Percentiles rank a stretch among this genome's conserved stretches.
Conservation (phyloP, 2,113 vertebrate genomes). For the Mugil cephalus region DNA sequence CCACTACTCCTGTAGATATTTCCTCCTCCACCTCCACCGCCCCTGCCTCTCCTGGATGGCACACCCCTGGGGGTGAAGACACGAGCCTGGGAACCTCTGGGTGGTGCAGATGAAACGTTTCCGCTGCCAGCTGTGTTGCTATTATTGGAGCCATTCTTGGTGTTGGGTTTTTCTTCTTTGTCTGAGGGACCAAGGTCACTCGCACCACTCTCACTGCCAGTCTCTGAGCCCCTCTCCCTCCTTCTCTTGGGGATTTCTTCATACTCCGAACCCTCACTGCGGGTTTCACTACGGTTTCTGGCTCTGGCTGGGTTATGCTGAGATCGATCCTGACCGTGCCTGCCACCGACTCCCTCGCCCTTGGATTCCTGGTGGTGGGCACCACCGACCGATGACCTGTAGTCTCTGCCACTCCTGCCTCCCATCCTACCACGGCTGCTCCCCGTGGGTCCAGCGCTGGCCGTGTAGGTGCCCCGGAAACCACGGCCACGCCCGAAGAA, state of each 20-base stretch:
- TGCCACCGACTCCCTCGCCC: constrained; percentile 74
- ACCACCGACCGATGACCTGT: constrained; percentile 75
- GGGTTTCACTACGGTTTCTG: constrained; percentile 91
- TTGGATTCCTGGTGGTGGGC: constrained; percentile 85
- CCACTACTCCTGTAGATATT: constrained; percentile 76
- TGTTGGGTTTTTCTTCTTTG: constrained; percentile 85
- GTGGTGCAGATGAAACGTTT: constrained; percentile 65
- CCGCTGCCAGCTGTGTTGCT: constrained; percentile 39
- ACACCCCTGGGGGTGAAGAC: constrained; percentile 94
- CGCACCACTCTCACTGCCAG: constrained; percentile 90
- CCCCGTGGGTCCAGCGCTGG: constrained; percentile 64
- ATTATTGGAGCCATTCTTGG: constrained; percentile 77
- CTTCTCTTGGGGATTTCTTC: constrained; percentile 94
- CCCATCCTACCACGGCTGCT: constrained; percentile 81
- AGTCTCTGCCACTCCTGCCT: constrained; percentile 88
- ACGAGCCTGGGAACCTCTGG: constrained; percentile 83
- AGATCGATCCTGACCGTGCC: constrained; percentile 69
- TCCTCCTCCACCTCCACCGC: constrained; percentile 83
- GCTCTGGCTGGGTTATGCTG: constrained; percentile 84
- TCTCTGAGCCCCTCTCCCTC: constrained; percentile 91
- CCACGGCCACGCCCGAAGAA: constrained; percentile 90
- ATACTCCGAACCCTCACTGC: constrained; percentile 93
- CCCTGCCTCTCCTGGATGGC: constrained; percentile 90
- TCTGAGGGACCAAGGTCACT: constrained; percentile 89
- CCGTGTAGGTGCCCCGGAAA: constrained; percentile 83